Percentiles rank a stretch among this genome's conserved stretches.
These are phyloP conservation scores for Myotis pilosus DNA, from an alignment of 2,797 vertebrate species.

Conservation along the genomic window DNA sequence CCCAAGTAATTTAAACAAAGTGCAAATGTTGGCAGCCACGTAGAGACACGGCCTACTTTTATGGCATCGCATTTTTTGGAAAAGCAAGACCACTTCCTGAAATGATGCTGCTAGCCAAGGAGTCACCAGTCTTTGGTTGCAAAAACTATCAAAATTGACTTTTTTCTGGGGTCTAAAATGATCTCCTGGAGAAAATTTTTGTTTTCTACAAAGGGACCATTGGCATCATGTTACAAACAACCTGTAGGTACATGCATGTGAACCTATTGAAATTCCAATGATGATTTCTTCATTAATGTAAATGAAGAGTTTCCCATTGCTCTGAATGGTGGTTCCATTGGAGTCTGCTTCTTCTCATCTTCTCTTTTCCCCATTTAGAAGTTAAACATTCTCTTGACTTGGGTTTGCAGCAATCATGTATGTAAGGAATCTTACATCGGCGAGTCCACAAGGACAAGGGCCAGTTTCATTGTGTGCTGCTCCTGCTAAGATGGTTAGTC, in stretches of 20 bases:
- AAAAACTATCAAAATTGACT: slow-evolving; percentile 50
- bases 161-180: slow-evolving; percentile 54
- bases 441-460: too few species aligned
- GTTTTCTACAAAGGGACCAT: slow-evolving; percentile 41
- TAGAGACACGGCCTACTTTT: neutral
- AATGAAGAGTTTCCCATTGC: slow-evolving; percentile 62
- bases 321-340: slow-evolving; percentile 21
- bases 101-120: slow-evolving; percentile 14
- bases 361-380: slow-evolving; percentile 37
- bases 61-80: neutral
- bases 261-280: slow-evolving; percentile 66
- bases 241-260: slow-evolving; percentile 35
- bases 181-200: slow-evolving; percentile 37
- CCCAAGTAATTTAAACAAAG: neutral
- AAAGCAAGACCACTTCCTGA: neutral
- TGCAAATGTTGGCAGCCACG: neutral
- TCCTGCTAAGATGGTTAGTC: slow-evolving; percentile 34
- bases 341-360: slow-evolving; percentile 59
- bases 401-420: neutral
- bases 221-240: slow-evolving; percentile 23
- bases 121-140: slow-evolving; percentile 59
- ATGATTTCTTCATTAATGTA: slow-evolving; percentile 73
- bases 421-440: neutral
- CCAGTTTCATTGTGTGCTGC: slow-evolving; percentile 32
- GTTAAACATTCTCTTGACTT: neutral